Percentiles rank a stretch among this genome's conserved stretches.
phyloP scores from a whole-genome alignment of 2,888 invertebrate species.

The Aleiodes alternator region DNA sequence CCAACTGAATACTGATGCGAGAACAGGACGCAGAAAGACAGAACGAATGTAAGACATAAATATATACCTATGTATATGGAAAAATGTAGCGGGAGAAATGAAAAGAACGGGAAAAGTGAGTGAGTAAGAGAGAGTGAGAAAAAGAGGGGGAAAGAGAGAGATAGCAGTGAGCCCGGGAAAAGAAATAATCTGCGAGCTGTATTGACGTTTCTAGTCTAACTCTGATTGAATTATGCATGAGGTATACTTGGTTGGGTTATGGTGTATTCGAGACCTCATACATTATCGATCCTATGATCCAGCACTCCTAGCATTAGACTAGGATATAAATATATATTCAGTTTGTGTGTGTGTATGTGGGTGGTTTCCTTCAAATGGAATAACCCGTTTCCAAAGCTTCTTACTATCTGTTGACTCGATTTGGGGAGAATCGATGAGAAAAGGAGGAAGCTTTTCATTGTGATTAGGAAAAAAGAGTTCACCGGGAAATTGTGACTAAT shows the following conservation, averaged over 20 bases:
- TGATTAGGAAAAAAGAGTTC: no score
- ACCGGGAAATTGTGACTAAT: no score
- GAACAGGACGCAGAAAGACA: slow-evolving; percentile 41
- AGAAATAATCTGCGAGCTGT: slow-evolving; percentile 76
- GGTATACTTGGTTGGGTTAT: slow-evolving; percentile 50
- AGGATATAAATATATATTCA: slow-evolving; percentile 14
- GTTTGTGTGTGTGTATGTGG: background rate
- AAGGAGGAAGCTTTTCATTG: background rate
- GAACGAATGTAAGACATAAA: slow-evolving; percentile 46
- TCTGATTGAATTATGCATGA: slow-evolving; percentile 76
- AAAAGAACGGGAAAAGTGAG: slow-evolving; percentile 51
- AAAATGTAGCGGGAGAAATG: slow-evolving; percentile 44
- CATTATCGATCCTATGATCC: slow-evolving; percentile 56
- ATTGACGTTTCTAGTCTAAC: slow-evolving; percentile 76
- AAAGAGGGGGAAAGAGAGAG: slow-evolving; percentile 60
- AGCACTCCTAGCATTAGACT: slow-evolving; percentile 33
- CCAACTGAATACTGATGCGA: slow-evolving; percentile 44
- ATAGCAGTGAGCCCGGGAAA: slow-evolving; percentile 72
- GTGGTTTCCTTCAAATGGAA: slow-evolving; percentile 9
- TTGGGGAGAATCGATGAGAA: background rate
- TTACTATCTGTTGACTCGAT: slow-evolving; percentile 17
- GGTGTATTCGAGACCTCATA: slow-evolving; percentile 47
- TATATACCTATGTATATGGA: slow-evolving; percentile 45
- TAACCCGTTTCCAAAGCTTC: background rate
- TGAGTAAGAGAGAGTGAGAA: slow-evolving; percentile 43